Conservation (phyloP, 2,113 vertebrate species). For the Muntiacus reevesi region DNA sequence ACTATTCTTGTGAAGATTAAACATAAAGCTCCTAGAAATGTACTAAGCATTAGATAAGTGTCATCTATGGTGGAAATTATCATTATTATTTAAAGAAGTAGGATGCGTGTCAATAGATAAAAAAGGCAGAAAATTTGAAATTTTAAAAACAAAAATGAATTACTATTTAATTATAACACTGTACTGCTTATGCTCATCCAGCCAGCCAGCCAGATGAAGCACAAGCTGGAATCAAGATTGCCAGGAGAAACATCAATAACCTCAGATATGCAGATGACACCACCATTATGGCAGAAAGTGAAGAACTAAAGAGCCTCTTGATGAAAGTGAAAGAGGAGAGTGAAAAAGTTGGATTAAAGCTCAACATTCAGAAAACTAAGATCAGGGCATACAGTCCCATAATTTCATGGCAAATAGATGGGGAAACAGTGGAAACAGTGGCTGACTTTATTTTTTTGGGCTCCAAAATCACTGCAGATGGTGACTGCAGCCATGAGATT, state of each 20-base stretch:
- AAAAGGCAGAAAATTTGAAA: neutral
- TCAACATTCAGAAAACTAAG: neutral
- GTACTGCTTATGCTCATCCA: neutral
- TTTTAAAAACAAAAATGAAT: neutral
- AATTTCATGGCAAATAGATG: too few species aligned
- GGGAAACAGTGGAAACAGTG: too few species aligned
- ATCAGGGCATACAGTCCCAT: too few species aligned
- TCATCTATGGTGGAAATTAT: neutral
- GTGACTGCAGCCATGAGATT: too few species aligned
- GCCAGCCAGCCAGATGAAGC: neutral
- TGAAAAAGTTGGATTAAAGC: neutral
- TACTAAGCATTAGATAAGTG: neutral
- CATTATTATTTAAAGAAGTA: neutral
- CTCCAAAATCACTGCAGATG: too few species aligned
- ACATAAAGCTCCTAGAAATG: neutral
- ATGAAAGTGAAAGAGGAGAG: neutral
- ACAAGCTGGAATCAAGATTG: neutral
- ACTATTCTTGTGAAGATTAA: neutral
- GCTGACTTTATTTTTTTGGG: too few species aligned
- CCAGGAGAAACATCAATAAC: neutral
- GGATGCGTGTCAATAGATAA: neutral
- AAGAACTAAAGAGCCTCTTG: neutral
- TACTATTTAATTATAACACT: neutral
- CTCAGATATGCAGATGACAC: neutral
- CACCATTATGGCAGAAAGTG: neutral